Percentiles rank a stretch among this genome's conserved stretches.
Evolutionary conservation across 2,888 invertebrate genomes (phyloP).

Genomic region (Athripsodes cinereus): DNA sequence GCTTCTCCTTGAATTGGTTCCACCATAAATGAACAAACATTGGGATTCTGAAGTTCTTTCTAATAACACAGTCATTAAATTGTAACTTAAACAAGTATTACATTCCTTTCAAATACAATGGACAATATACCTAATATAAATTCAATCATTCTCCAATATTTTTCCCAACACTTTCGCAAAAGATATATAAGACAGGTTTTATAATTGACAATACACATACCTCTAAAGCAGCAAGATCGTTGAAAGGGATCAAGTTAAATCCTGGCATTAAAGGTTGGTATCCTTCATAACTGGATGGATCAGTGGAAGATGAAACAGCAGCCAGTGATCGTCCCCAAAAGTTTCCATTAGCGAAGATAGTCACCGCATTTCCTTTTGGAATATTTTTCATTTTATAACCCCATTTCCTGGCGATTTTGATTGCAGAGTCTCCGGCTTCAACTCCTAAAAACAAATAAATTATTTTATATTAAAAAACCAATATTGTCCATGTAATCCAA

Average conservation of each 20-base stretch:
- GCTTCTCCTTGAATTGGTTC: constrained; percentile 88
- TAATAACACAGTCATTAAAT: constrained; percentile 28
- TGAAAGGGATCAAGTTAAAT: constrained; percentile 66
- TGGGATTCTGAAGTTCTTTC: constrained; percentile 57
- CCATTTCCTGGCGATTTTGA: constrained; percentile 77
- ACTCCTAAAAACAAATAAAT: constrained; percentile 63
- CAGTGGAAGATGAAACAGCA: constrained; percentile 73
- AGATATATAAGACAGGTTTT: no score
- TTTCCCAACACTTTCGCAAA: no score
- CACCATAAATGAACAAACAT: constrained; percentile 76
- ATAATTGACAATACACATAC: constrained; percentile 38
- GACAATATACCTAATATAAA: no score
- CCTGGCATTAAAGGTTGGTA: constrained; percentile 80
- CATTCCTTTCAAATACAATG: no score
- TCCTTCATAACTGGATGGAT: constrained; percentile 60
- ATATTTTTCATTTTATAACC: constrained; percentile 71
- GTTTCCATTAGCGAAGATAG: constrained; percentile 70
- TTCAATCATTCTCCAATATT: no score
- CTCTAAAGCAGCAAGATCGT: constrained; percentile 65
- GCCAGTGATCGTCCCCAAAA: constrained; percentile 82
- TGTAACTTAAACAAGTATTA: no score
- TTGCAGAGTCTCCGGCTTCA: constrained; percentile 74
- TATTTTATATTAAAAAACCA: not conserved
- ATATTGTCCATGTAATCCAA: not conserved
- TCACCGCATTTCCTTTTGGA: constrained; percentile 59